These are phyloP conservation scores for Hippocampus zosterae DNA, from an alignment of 2,113 vertebrate species.

Conservation along the genomic window DNA sequence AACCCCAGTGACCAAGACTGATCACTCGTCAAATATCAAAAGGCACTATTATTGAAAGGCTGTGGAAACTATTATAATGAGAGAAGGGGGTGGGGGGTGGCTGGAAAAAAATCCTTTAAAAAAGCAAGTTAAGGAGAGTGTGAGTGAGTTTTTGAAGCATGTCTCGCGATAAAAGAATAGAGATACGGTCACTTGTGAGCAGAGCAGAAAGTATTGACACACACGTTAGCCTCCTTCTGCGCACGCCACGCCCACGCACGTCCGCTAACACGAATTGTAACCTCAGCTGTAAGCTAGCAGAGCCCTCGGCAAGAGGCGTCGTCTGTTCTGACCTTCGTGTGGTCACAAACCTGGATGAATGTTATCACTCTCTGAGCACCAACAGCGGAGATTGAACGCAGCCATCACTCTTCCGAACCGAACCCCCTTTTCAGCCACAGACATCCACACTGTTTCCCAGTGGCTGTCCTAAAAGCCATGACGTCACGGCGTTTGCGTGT, in stretches of 20 bases:
- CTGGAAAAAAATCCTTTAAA: slow-evolving; percentile 17
- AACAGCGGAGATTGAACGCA: slow-evolving; percentile 56
- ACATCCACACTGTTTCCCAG: slow-evolving; percentile 54
- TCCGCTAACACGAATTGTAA: slow-evolving; percentile 27
- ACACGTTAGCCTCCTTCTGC: slow-evolving; percentile 45
- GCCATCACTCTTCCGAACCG: slow-evolving; percentile 51
- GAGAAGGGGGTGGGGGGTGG: slow-evolving; percentile 8
- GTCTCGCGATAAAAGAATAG: slow-evolving; percentile 40
- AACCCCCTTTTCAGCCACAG: slow-evolving; percentile 36
- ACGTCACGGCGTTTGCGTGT: slow-evolving; percentile 11
- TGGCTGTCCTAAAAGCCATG: slow-evolving; percentile 58
- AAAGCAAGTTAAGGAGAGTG: slow-evolving; percentile 6
- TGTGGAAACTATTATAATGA: slow-evolving; percentile 49
- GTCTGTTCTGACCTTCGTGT: slow-evolving; percentile 44
- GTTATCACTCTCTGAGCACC: slow-evolving; percentile 64
- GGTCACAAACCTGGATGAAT: slow-evolving; percentile 57
- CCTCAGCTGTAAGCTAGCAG: slow-evolving; percentile 60
- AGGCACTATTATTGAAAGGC: slow-evolving; percentile 58
- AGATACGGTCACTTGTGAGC: slow-evolving; percentile 33
- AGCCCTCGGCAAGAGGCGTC: slow-evolving; percentile 23
- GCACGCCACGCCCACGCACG: slow-evolving; percentile 39
- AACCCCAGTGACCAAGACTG: slow-evolving; percentile 44
- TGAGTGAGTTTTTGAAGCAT: slow-evolving; percentile 46
- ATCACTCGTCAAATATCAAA: slow-evolving; percentile 47
- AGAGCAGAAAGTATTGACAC: slow-evolving; percentile 35